These are phyloP conservation scores for Melanotaenia trifasciata DNA, from an alignment of 2,797 vertebrate genomes.

Conservation along the genomic window DNA sequence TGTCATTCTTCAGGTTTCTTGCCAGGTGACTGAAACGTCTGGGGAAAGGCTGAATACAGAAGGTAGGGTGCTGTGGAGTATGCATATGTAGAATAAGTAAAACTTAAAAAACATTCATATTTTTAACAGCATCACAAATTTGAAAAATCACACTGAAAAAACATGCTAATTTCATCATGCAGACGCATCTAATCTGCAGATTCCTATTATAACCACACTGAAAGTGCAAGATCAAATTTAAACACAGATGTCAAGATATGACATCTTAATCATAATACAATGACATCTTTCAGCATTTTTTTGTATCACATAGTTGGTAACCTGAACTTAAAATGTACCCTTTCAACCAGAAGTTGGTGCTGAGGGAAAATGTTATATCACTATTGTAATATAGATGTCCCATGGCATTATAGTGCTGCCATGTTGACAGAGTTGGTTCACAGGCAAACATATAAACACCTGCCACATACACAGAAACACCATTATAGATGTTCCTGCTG, in stretches of 20 bases:
- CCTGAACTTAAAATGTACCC: background rate
- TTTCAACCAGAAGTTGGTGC: background rate
- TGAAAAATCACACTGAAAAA: no score
- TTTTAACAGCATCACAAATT: background rate
- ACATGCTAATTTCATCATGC: background rate
- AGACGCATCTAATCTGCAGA: background rate
- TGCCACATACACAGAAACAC: background rate
- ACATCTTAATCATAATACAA: no score
- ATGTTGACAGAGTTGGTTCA: background rate
- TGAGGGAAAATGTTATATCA: no score
- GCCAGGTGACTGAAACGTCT: constrained; percentile 2
- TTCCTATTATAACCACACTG: no score
- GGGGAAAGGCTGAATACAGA: background rate
- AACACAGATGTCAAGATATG: no score
- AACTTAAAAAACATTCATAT: background rate
- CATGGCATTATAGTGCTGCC: background rate
- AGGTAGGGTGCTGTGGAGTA: constrained; percentile 13
- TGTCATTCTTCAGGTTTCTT: constrained; percentile 4
- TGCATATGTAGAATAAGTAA: background rate
- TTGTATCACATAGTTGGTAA: background rate
- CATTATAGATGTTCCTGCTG: background rate
- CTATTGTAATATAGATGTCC: no score
- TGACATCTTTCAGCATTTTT: no score
- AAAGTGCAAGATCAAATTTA: background rate
- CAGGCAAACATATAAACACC: background rate